Evolutionary conservation across 2,113 vertebrate species (phyloP).

Genomic region (Columba janthina): DNA sequence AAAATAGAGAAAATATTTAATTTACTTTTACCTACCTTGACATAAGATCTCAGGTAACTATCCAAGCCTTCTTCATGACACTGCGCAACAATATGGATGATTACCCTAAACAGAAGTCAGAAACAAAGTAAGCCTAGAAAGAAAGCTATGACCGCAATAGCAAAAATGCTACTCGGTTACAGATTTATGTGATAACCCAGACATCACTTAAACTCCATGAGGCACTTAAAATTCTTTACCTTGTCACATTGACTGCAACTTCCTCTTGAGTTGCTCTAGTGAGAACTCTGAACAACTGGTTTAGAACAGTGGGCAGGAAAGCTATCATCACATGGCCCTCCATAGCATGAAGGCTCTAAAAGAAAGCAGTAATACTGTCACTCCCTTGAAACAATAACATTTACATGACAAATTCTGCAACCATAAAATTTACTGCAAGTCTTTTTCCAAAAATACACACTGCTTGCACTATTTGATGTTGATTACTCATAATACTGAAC

Average conservation of each 20-base stretch:
- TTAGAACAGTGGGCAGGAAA: conserved; percentile 94
- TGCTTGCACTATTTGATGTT: neutral
- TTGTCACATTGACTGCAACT: conserved; percentile 96
- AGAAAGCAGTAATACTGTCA: neutral
- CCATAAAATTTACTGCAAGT: neutral
- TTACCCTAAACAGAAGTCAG: conserved; percentile 83
- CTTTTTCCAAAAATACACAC: neutral
- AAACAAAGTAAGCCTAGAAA: conserved; percentile 46
- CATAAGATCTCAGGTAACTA: conserved; percentile 93
- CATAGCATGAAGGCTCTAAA: conserved; percentile 94
- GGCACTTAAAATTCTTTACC: conserved; percentile 72
- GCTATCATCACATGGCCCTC: conserved; percentile 97
- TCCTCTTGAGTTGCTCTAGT: conserved; percentile 91
- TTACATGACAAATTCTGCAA: neutral
- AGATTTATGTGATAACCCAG: neutral
- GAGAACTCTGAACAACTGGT: conserved; percentile 96
- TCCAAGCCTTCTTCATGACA: conserved; percentile 98
- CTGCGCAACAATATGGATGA: conserved; percentile 96
- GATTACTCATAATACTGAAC: neutral
- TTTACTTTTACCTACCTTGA: conserved; percentile 84
- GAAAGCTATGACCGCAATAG: neutral
- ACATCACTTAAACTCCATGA: neutral
- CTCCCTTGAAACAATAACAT: neutral
- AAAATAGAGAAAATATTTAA: neutral
- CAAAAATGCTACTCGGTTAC: neutral